Percentiles rank a stretch among this genome's conserved stretches.
Evolutionary conservation across 2,797 vertebrate genomes (phyloP).

Genomic region (Nyctalus aviator): DNA sequence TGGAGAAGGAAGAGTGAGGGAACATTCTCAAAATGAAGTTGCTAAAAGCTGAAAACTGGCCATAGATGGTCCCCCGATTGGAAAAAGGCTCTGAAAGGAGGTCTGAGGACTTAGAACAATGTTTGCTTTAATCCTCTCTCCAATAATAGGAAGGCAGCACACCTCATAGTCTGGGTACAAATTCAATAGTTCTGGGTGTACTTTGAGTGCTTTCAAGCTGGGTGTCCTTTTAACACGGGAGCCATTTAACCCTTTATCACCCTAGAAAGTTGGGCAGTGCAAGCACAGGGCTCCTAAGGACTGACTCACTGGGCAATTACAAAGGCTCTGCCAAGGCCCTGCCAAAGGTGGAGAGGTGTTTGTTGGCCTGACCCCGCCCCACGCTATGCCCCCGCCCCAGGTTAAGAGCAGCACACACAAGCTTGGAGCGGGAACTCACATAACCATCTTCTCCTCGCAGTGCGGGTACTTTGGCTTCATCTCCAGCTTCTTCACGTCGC

Average conservation of each 20-base stretch:
- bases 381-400: neutral
- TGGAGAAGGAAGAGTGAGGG: neutral
- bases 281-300: neutral
- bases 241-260: neutral
- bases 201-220: neutral
- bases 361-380: constrained; percentile 3
- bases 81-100: constrained; percentile 32
- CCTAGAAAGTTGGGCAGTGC: neutral
- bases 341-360: neutral
- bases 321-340: constrained; percentile 18
- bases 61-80: neutral
- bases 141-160: neutral
- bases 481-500: constrained; percentile 98
- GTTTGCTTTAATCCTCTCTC: neutral
- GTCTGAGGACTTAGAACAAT: neutral
- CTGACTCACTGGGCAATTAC: constrained; percentile 44
- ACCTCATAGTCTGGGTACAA: neutral
- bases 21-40: neutral
- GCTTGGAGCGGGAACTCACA: constrained; percentile 91
- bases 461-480: constrained; percentile 98
- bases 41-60: neutral
- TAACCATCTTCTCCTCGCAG: constrained; percentile 99
- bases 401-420: neutral
- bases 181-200: neutral
- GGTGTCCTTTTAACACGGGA: neutral